phyloP scores from a whole-genome alignment of 2,888 invertebrate genomes.

The Lamellibrachia satsuma region DNA sequence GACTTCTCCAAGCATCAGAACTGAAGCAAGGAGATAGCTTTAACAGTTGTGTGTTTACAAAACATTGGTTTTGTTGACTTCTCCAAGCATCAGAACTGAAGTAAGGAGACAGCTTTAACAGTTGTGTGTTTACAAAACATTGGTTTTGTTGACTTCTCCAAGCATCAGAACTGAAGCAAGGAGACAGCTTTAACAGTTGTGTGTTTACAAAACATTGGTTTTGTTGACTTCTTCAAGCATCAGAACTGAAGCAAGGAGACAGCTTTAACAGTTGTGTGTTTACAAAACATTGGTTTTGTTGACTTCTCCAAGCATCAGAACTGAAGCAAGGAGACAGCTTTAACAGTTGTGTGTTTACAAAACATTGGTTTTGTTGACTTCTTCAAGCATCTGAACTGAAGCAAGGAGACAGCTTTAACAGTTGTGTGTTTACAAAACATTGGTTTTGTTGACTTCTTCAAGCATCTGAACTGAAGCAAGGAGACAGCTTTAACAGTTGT shows the following conservation, averaged over 20 bases:
- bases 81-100: background rate
- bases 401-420: background rate
- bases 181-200: background rate
- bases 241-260: background rate
- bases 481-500: background rate
- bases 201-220: too few relatives aligned
- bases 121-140: too few relatives aligned
- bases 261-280: too few relatives aligned
- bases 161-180: background rate
- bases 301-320: background rate
- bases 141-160: too few relatives aligned
- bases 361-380: too few relatives aligned
- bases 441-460: too few relatives aligned
- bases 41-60: too few relatives aligned
- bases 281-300: too few relatives aligned
- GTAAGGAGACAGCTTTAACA: background rate
- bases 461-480: background rate
- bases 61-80: too few relatives aligned
- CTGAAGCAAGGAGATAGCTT: background rate
- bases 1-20: background rate
- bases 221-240: background rate
- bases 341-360: too few relatives aligned
- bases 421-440: too few relatives aligned
- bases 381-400: background rate
- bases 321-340: background rate